phyloP scores from a whole-genome alignment of 2,113 vertebrate genomes.

The Catharus bicknelli region DNA sequence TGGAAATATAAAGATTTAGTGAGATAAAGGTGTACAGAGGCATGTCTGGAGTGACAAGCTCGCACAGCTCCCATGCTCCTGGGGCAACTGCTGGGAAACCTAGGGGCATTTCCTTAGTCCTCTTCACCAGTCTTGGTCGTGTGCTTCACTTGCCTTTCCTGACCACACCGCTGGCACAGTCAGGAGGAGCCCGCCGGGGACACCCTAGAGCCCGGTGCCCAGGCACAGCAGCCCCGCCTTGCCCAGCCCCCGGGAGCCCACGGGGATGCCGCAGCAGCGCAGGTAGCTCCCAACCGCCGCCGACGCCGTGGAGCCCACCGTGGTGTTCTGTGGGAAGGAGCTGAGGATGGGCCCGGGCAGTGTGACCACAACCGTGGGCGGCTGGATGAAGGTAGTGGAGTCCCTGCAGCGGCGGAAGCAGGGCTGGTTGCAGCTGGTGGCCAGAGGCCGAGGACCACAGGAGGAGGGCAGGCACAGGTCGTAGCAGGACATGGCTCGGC shows the following conservation, averaged over 20 bases:
- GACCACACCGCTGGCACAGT: fast-evolving
- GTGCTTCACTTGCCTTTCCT: background rate
- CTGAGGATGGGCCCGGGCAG: constrained; percentile 57
- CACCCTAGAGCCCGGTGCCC: background rate
- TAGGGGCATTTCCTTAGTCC: background rate
- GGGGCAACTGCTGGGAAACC: background rate
- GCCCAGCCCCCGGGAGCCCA: background rate
- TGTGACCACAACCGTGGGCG: constrained; percentile 8
- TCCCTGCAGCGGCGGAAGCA: constrained; percentile 35
- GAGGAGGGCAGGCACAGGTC: constrained; percentile 44
- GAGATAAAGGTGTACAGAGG: background rate
- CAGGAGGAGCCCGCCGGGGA: fast-evolving
- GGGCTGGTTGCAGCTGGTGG: constrained; percentile 53
- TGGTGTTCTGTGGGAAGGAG: constrained; percentile 21
- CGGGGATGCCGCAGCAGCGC: background rate
- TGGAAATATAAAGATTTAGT: background rate
- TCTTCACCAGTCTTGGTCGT: background rate
- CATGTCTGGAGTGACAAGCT: background rate
- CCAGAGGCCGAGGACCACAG: background rate
- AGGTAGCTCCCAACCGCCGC: background rate
- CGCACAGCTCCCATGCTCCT: background rate
- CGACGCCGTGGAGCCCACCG: background rate
- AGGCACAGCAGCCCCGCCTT: constrained; percentile 27
- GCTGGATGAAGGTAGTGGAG: constrained; percentile 33
- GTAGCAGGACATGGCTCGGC: constrained; percentile 30